Conservation (phyloP, 2,888 invertebrate genomes). For the Heteromurus nitidus region DNA sequence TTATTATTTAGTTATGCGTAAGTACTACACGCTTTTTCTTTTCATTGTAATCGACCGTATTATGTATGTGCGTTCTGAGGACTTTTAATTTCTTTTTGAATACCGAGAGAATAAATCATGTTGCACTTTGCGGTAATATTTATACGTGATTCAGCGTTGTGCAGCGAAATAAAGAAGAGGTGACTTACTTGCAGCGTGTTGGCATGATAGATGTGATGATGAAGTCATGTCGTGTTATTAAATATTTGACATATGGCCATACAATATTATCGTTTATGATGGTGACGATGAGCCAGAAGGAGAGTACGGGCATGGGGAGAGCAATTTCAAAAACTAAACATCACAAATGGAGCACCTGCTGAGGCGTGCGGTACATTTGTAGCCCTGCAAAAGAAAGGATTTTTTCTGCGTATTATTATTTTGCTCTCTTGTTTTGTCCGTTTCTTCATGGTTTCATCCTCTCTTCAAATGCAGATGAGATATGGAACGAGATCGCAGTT, state of each 20-base stretch:
- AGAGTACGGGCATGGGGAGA: constrained; percentile 2
- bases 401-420: no score
- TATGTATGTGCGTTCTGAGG: not conserved
- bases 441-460: not conserved
- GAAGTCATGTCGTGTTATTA: constrained; percentile 20
- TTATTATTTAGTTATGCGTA: constrained; percentile 45
- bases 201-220: constrained; percentile 6
- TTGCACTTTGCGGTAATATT: constrained; percentile 12
- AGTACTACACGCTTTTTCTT: constrained; percentile 50
- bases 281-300: constrained; percentile 24
- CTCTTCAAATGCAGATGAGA: not conserved
- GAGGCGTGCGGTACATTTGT: constrained; percentile 21
- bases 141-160: not conserved
- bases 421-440: not conserved
- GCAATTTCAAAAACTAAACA: constrained; percentile 7
- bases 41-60: constrained; percentile 26
- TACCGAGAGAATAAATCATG: constrained; percentile 50
- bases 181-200: not conserved
- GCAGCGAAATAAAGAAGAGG: no score
- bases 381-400: no score
- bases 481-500: no score
- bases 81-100: constrained; percentile 45
- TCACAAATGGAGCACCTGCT: constrained; percentile 12
- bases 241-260: constrained; percentile 19
- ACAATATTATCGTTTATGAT: constrained; percentile 4